Base-by-base conservation (phyloP, 2,113 vertebrate genomes). In the Aptenodytes patagonicus region DNA sequence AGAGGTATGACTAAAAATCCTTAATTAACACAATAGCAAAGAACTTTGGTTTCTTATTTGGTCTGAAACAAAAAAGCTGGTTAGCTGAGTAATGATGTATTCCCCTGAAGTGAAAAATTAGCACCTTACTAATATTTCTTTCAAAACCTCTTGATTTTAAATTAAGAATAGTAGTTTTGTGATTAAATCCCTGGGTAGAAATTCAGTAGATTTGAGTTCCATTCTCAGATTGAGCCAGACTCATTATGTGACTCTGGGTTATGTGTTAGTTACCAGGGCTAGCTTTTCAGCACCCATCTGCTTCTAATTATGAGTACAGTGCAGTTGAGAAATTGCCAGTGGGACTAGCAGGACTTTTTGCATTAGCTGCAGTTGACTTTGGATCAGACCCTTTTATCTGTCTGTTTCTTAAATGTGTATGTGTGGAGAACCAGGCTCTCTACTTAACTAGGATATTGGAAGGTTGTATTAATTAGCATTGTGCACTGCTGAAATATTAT, bases 81-180 rank as follows among this genome's bases (percentile, higher is more conserved):
- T 38, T 78, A 90, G 29, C 18, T 69, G 65, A 58, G 52, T 87
- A 89, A 86, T 20, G n/a, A 80, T 79, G 22, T n/a, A 14, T 75
- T 91, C 16, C 87, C 94, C 87, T 87, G 88, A 96, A 95, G 96
- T 90, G 55, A 79, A 87, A 94, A 97, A 95, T 94, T 89, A 94
- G 20, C 57, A 91, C 87, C 75, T 94, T 87, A 58, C 68, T 94
- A 95, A 89, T 94, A 94, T 79, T 89, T 94, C 47, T 84, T 83
- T 94, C 76, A 84, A 79, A 84, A 32, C 22, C 64, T 86, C 75
- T 95, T 95, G 93, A 89, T 96, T 97, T 94, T 64, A 87, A 86
- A 96, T 96, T 95, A 95, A 55, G 78, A 81, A 14, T 31, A 82
- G 71, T 81, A 55, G 68, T 90, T 95, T 91, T 93, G 42, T 94